These are phyloP conservation scores for Periophthalmus modestus DNA, from an alignment of 2,113 vertebrate genomes.

Conservation along the genomic window DNA sequence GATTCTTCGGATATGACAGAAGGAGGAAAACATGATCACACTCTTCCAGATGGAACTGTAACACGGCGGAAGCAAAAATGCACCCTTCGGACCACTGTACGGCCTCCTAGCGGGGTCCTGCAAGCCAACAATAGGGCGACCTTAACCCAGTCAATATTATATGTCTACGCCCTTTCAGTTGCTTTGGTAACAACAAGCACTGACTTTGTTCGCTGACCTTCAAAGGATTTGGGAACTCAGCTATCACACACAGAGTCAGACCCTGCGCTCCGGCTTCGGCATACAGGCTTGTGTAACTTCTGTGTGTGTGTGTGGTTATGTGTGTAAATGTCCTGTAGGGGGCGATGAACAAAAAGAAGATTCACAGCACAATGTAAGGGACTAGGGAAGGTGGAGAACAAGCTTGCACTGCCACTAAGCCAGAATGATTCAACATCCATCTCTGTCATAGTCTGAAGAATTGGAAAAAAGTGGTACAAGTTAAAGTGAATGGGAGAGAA, in stretches of 20 bases:
- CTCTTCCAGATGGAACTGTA: constrained; percentile 74
- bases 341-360: constrained; percentile 60
- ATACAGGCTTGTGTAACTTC: constrained; percentile 72
- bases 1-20: constrained; percentile 80
- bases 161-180: constrained; percentile 72
- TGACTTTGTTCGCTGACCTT: constrained; percentile 83
- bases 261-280: constrained; percentile 73
- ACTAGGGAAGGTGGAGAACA: constrained; percentile 45
- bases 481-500: neutral
- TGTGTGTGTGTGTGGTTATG: constrained; percentile 64
- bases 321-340: constrained; percentile 73
- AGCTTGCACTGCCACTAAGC: constrained; percentile 78
- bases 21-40: constrained; percentile 77
- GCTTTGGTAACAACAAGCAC: constrained; percentile 77
- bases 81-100: constrained; percentile 86
- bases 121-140: constrained; percentile 82
- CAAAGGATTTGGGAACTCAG: constrained; percentile 74
- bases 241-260: constrained; percentile 61
- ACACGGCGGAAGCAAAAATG: constrained; percentile 94
- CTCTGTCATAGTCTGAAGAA: constrained; percentile 27
- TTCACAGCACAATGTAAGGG: constrained; percentile 41
- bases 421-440: constrained; percentile 48
- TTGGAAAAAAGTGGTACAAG: constrained; percentile 39
- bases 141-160: constrained; percentile 59
- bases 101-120: constrained; percentile 92